Percentiles rank a stretch among this genome's conserved stretches.
phyloP scores from a whole-genome alignment of 2,113 vertebrate genomes.

The Aythya baeri region DNA sequence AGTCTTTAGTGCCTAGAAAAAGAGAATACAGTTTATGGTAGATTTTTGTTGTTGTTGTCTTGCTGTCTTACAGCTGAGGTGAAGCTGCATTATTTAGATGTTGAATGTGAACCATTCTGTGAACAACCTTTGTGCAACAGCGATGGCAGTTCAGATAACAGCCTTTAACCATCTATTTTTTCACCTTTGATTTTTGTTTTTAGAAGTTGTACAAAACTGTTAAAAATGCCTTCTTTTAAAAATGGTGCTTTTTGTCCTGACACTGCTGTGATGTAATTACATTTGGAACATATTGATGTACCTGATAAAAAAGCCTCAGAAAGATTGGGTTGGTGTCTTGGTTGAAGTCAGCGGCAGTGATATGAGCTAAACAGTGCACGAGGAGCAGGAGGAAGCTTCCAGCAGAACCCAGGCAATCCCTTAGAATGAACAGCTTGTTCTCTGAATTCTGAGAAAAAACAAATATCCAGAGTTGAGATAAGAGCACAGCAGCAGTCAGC shows the following conservation, averaged over 20 bases:
- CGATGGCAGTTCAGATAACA: neutral
- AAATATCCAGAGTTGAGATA: neutral
- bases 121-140: neutral
- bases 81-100: neutral
- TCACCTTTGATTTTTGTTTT: neutral
- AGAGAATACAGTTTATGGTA: fast-evolving
- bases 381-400: conserved; percentile 86
- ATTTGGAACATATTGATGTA: neutral
- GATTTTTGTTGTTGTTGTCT: neutral
- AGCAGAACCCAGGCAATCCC: conserved; percentile 81
- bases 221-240: neutral
- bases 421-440: conserved; percentile 79
- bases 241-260: fast-evolving
- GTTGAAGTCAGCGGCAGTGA: conserved; percentile 71
- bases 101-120: neutral
- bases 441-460: conserved; percentile 72
- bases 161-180: too few relatives aligned
- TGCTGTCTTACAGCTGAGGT: neutral
- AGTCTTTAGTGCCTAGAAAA: conserved; percentile 77
- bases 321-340: conserved; percentile 78
- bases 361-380: conserved; percentile 84
- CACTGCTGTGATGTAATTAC: fast-evolving
- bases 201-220: neutral
- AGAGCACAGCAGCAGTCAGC: neutral
- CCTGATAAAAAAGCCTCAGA: conserved; percentile 85